These are phyloP conservation scores for Ivindomyrus marchei DNA, from an alignment of 2,113 vertebrate species.

Conservation along the genomic window DNA sequence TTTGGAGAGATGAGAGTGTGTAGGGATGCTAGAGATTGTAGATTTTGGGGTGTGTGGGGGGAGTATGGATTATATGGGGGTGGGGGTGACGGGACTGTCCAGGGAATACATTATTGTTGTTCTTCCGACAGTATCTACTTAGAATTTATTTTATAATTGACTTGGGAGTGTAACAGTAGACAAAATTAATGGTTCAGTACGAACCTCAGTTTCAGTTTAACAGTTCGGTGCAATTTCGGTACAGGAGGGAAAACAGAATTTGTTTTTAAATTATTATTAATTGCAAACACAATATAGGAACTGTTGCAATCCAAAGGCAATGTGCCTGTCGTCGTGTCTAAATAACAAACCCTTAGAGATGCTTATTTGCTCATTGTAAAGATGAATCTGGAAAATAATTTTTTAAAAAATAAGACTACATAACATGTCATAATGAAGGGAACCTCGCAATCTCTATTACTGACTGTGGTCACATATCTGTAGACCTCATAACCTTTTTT, in stretches of 20 bases:
- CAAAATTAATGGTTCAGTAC: background rate
- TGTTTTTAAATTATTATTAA: background rate
- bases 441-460: background rate
- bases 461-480: background rate
- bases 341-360: background rate
- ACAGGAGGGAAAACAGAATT: background rate
- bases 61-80: background rate
- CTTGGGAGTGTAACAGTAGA: background rate
- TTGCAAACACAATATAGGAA: background rate
- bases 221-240: background rate
- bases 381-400: background rate
- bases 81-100: background rate
- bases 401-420: background rate
- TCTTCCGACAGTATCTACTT: background rate
- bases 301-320: background rate
- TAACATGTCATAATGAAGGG: background rate
- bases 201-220: background rate
- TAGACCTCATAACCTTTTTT: background rate
- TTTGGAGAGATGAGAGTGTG: background rate
- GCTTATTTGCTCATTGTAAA: background rate
- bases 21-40: background rate
- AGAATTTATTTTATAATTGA: background rate
- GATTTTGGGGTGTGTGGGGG: background rate
- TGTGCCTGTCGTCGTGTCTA: background rate
- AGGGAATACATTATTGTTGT: background rate